These are phyloP conservation scores for Scortum barcoo DNA, from an alignment of 2,113 vertebrate species.

Conservation along the genomic window DNA sequence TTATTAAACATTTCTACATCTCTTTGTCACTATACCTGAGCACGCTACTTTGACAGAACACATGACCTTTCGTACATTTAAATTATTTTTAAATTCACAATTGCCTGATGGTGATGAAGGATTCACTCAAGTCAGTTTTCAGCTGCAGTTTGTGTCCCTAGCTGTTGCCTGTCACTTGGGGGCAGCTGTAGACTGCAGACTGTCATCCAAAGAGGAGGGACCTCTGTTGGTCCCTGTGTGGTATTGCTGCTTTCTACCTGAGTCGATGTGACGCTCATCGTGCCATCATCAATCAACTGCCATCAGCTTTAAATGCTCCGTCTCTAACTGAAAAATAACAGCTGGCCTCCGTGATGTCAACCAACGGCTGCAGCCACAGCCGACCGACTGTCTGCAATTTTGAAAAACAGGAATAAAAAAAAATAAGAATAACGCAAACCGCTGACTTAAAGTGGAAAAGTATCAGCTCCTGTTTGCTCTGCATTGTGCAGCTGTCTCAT, in stretches of 20 bases:
- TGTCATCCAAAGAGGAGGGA: conserved; percentile 28
- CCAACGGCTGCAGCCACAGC: not conserved
- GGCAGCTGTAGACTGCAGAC: conserved; percentile 37
- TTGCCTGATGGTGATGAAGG: not conserved
- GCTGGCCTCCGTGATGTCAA: not conserved
- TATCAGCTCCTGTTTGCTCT: conserved; percentile 24
- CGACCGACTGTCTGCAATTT: not conserved
- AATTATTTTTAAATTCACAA: not conserved
- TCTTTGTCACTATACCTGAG: not conserved
- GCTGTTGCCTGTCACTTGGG: conserved; percentile 23
- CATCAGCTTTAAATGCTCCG: not conserved
- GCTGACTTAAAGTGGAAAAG: conserved; percentile 26
- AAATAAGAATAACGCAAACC: conserved; percentile 13
- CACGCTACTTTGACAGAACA: not conserved
- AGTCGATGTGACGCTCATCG: not conserved
- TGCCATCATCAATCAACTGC: conserved; percentile 6
- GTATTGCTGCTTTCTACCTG: conserved; percentile 11
- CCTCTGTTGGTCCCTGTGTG: conserved; percentile 60
- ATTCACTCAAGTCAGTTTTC: not conserved
- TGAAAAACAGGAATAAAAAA: conserved; percentile 7
- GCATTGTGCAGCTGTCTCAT: conserved; percentile 71
- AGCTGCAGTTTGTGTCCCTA: not conserved
- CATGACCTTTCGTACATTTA: not conserved
- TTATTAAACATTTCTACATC: not conserved
- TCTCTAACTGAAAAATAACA: conserved; percentile 13